Base-by-base conservation (phyloP, 2,888 invertebrate species). In the Danaus chrysippus region DNA sequence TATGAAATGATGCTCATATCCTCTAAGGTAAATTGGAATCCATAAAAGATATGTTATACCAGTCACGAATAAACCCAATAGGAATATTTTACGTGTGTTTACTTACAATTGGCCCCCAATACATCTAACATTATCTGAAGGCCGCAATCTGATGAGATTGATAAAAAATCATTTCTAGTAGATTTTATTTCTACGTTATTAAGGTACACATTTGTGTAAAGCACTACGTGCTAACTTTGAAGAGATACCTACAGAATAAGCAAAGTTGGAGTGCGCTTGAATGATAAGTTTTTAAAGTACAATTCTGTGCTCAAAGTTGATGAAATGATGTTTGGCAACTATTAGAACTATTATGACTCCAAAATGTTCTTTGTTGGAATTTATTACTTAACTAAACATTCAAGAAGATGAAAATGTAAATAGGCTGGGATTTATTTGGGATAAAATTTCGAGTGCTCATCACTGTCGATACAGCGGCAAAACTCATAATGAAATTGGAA, bases 181-280 rank as follows among this genome's bases (percentile, higher is more conserved):
- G 10, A 62, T 65, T 76, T 58, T 79, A 80, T 74, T 61, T 78
- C 79, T 59, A 62, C 46, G 79, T 69, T 10, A 68, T 75, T 76
- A 85, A 86, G 82, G 82, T 82, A 84, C 83, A 84, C 81, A 84
- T 87, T 87, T 83, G 84, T 83, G 80, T 83, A 86, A 86, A 87
- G 84, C 79, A 83, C 79, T 82, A 83, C 81, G 82, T 83, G 81
- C 76, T 82, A 84, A 86, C 81, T 86, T 83, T 81, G 81, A 83
- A 82, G 83, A 84, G 83, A 81, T 86, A 85, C 83, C 82, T 84
- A 78, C 76, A 78, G 83, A 82, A 79, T 82, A 84, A 81, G 80
- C 78, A 76, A 84, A 84, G 78, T 86, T 83, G 71, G 77, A 83
- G 82, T 81, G 77, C 77, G 76, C 82, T 82, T 80, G 79, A 84